Conservation (phyloP, 2,113 vertebrate species). For the Tupaia tana region DNA sequence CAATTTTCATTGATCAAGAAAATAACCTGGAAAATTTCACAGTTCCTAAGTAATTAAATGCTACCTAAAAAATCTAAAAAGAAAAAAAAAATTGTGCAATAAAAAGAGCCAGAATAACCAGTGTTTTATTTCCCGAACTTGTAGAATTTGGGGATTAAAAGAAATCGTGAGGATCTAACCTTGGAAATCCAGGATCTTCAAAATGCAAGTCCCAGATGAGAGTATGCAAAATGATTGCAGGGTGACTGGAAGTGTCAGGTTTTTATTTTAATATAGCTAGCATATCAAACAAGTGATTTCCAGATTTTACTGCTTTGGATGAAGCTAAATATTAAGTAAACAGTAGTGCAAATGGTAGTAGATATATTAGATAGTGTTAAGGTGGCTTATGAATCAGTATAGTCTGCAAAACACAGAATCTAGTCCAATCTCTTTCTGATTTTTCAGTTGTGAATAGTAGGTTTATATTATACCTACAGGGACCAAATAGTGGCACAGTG, state of each 20-base stretch:
- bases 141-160: background rate
- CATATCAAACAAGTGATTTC: background rate
- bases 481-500: too few species aligned
- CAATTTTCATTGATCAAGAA: background rate
- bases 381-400: background rate
- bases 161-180: background rate
- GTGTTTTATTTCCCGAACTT: background rate
- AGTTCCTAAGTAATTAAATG: background rate
- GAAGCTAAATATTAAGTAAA: constrained; percentile 56
- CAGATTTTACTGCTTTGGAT: constrained; percentile 18
- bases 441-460: background rate
- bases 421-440: background rate
- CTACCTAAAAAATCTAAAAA: background rate
- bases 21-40: background rate
- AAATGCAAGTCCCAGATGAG: background rate
- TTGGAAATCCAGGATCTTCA: background rate
- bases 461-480: background rate
- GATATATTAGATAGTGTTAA: background rate
- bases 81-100: background rate
- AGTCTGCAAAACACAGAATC: background rate
- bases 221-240: background rate
- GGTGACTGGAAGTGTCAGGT: background rate
- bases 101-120: background rate
- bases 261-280: constrained; percentile 9
- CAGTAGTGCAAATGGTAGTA: background rate